phyloP scores from a whole-genome alignment of 2,888 invertebrate genomes.

The Mesorhabditis spiculigera region DNA sequence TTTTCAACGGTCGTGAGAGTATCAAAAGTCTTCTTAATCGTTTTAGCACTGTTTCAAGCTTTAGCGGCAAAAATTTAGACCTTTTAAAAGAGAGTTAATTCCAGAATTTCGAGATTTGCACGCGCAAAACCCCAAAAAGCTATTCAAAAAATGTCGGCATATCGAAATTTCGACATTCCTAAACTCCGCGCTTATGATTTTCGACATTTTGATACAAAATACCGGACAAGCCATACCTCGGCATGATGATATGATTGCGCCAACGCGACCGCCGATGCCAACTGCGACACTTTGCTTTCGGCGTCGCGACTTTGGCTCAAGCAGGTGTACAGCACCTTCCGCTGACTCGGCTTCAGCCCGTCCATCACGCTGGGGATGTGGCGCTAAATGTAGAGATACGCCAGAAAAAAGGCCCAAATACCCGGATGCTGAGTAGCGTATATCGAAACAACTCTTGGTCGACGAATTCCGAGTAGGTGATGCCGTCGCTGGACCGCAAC shows the following conservation, averaged over 20 bases:
- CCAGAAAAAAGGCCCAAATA: neutral
- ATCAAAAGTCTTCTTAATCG: no score
- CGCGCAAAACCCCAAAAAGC: no score
- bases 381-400: constrained; percentile 61
- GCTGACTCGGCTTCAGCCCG: constrained; percentile 88
- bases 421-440: neutral
- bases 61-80: no score
- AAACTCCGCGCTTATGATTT: no score
- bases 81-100: no score
- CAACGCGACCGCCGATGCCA: constrained; percentile 94
- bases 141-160: neutral
- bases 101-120: no score
- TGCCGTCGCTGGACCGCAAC: neutral
- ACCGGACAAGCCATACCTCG: constrained; percentile 70
- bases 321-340: constrained; percentile 65
- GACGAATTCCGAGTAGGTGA: constrained; percentile 25
- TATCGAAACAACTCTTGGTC: constrained; percentile 27
- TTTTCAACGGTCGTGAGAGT: no score
- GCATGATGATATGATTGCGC: constrained; percentile 97
- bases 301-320: neutral
- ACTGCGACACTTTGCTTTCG: constrained; percentile 77
- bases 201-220: no score
- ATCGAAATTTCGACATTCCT: neutral
- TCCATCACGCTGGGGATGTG: constrained; percentile 71
- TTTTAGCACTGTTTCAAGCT: no score